phyloP scores from a whole-genome alignment of 1,140 invertebrate genomes.

The Phthorimaea operculella region DNA sequence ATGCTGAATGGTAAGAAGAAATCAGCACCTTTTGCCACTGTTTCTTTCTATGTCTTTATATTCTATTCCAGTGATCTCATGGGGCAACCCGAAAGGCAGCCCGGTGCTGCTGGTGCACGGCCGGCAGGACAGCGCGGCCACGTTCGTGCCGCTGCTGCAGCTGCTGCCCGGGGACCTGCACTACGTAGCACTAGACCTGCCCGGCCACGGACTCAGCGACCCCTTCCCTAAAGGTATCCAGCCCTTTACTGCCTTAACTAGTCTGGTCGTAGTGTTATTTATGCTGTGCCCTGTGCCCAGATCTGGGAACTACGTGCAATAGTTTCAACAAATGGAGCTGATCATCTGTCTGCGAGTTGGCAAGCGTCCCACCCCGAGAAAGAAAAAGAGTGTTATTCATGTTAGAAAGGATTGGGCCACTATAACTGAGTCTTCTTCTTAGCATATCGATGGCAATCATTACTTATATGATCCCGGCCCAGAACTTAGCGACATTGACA shows the following conservation, averaged over 20 bases:
- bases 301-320: too few relatives aligned
- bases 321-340: too few relatives aligned
- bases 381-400: too few relatives aligned
- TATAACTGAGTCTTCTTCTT: too few relatives aligned
- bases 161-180: conserved; percentile 67
- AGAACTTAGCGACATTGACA: too few relatives aligned
- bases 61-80: conserved; percentile 72
- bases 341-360: too few relatives aligned
- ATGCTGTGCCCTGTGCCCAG: not conserved
- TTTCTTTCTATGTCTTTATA: not conserved
- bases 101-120: conserved; percentile 75
- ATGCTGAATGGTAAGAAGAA: not conserved
- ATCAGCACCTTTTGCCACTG: not conserved
- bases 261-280: too few relatives aligned
- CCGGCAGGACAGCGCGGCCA: conserved; percentile 72
- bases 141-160: conserved; percentile 73
- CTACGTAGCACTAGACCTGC: conserved; percentile 75
- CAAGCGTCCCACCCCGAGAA: too few relatives aligned
- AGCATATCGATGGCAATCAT: too few relatives aligned
- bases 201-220: conserved; percentile 77
- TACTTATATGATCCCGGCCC: too few relatives aligned
- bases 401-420: too few relatives aligned
- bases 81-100: conserved; percentile 66
- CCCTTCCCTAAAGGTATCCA: conserved; percentile 60
- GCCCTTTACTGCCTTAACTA: too few relatives aligned